Conservation (phyloP, 2,113 vertebrate genomes). For the Pollachius pollachius region DNA sequence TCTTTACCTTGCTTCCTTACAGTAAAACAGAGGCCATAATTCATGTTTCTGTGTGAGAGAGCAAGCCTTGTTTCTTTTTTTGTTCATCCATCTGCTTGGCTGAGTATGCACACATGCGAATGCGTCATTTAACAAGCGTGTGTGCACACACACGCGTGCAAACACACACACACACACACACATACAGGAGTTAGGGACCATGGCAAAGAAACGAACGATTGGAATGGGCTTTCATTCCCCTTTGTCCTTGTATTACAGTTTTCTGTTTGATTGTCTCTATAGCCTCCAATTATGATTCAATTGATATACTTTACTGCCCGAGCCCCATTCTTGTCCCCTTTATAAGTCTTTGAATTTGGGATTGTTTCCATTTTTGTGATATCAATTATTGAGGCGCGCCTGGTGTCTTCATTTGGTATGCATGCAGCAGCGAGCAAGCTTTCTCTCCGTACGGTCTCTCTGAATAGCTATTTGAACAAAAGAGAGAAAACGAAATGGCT, state of each 20-base stretch:
- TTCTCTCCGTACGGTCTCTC: neutral
- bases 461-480: neutral
- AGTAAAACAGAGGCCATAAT: no score
- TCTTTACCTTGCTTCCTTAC: neutral
- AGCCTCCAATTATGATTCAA: neutral
- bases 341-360: neutral
- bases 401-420: neutral
- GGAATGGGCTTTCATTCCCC: no score
- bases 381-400: neutral
- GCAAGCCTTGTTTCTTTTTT: no score
- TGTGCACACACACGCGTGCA: no score
- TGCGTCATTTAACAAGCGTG: no score
- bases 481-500: neutral
- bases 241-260: no score
- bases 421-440: neutral
- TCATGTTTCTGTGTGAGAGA: no score
- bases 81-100: neutral
- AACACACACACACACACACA: no score
- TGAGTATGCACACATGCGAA: neutral
- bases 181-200: no score
- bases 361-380: conserved; percentile 1
- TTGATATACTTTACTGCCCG: neutral
- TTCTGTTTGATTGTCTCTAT: neutral
- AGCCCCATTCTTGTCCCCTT: neutral
- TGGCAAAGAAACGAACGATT: no score